Percentiles rank a stretch among this genome's conserved stretches.
These are phyloP conservation scores for Phylloscopus trochiloides DNA, from an alignment of 2,113 vertebrate genomes.

Conservation along the genomic window DNA sequence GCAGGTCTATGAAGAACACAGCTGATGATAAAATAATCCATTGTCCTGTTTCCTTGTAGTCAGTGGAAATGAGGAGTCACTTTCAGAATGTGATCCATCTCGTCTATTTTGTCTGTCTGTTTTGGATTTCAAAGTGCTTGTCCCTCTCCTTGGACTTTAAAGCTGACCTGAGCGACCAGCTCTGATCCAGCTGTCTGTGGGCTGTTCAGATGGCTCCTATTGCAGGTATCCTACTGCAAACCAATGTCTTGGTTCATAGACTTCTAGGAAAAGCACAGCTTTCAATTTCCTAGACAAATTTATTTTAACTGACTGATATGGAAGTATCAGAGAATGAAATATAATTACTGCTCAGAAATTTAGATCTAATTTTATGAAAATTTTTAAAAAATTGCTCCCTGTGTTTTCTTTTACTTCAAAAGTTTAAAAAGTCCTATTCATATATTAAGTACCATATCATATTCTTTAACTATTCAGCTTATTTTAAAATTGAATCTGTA, in stretches of 20 bases:
- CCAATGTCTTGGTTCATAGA: not conserved
- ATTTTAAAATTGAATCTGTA: not conserved
- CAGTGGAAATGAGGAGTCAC: not conserved
- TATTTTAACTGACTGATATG: not conserved
- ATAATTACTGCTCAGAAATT: not conserved
- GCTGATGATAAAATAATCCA: not conserved
- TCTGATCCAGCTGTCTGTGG: fast-evolving
- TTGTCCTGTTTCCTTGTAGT: fast-evolving
- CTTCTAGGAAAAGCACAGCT: not conserved
- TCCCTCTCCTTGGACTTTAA: not conserved
- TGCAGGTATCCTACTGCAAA: not conserved
- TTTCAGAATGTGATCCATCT: not conserved
- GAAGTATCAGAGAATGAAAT: not conserved
- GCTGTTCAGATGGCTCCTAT: not conserved
- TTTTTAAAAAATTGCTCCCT: not conserved
- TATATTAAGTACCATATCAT: not conserved
- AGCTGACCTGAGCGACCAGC: not conserved
- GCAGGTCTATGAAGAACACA: not conserved
- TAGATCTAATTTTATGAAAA: not conserved
- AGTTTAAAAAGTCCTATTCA: not conserved
- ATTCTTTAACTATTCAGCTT: not conserved
- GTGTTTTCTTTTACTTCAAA: not conserved
- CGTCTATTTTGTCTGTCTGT: not conserved
- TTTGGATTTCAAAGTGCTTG: not conserved
- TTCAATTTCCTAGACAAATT: not conserved